phyloP scores from a whole-genome alignment of 2,888 invertebrate species.

The Chrysotoxum bicinctum region DNA sequence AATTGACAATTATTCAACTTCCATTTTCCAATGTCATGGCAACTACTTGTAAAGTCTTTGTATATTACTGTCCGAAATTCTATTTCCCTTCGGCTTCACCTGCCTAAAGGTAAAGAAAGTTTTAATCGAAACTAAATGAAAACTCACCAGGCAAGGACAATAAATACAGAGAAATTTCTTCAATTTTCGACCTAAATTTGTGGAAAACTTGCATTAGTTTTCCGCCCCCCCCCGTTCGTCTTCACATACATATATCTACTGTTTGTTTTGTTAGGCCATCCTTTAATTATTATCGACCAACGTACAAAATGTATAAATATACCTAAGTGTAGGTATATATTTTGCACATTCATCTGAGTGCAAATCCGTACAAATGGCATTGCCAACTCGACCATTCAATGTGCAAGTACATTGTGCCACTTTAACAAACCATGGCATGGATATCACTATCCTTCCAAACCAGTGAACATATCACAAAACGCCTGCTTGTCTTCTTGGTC shows the following conservation, averaged over 20 bases:
- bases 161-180: conserved; percentile 38
- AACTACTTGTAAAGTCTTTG: background rate
- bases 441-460: conserved; percentile 47
- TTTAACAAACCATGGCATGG: conserved; percentile 44
- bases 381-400: conserved; percentile 48
- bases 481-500: conserved; percentile 18
- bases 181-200: conserved; percentile 18
- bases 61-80: too few relatives aligned
- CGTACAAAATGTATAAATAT: background rate
- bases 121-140: conserved; percentile 31
- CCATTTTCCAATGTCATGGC: background rate
- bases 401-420: conserved; percentile 37
- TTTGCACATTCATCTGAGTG: conserved; percentile 60
- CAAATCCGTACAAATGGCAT: conserved; percentile 69
- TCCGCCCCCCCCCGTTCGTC: background rate
- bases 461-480: conserved; percentile 52
- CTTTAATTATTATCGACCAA: conserved; percentile 66
- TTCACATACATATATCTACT: background rate
- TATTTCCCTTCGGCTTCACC: background rate
- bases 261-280: conserved; percentile 47
- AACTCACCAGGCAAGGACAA: conserved; percentile 3
- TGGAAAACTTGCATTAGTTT: conserved; percentile 1
- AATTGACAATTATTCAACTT: background rate
- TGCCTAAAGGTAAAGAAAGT: conserved; percentile 12
- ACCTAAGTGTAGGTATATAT: conserved; percentile 7